phyloP scores from a whole-genome alignment of 2,888 invertebrate species.

The Ophion ellenae region DNA sequence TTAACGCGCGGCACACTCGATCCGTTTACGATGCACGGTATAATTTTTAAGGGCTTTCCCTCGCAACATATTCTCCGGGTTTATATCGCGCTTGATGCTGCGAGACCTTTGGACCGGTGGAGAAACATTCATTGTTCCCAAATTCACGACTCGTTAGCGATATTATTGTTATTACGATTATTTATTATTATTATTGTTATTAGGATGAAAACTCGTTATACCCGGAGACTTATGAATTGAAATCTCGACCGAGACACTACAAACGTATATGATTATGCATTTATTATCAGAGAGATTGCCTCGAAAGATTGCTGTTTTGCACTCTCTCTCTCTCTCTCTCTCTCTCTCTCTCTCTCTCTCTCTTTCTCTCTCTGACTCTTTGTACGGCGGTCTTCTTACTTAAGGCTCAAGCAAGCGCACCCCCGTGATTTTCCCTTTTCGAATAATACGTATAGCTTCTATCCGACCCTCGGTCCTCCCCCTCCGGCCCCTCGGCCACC shows the following conservation, averaged over 20 bases:
- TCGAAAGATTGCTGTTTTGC: constrained; percentile 82
- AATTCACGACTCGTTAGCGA: constrained; percentile 56
- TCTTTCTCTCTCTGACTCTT: constrained; percentile 67
- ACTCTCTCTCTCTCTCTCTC: constrained; percentile 73
- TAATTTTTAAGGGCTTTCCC: constrained; percentile 27
- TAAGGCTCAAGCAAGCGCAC: constrained; percentile 47
- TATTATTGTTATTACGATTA: constrained; percentile 57
- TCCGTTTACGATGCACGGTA: constrained; percentile 31
- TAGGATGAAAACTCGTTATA: constrained; percentile 60
- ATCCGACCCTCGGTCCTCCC: constrained; percentile 21
- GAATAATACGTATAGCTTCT: constrained; percentile 48
- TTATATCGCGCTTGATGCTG: not conserved
- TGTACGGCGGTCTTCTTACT: constrained; percentile 61
- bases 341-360: constrained; percentile 65
- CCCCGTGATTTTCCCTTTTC: constrained; percentile 62
- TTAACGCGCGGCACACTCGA: constrained; percentile 4
- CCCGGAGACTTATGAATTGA: constrained; percentile 50
- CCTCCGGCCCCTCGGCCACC: constrained; percentile 53
- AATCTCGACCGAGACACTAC: constrained; percentile 59
- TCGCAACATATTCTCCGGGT: not conserved
- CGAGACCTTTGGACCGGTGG: not conserved
- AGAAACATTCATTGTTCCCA: constrained; percentile 37
- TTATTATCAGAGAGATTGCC: constrained; percentile 81
- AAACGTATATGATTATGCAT: constrained; percentile 77
- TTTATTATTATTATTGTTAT: constrained; percentile 55